These are phyloP conservation scores for Steinernema feltiae DNA, from an alignment of 1,140 invertebrate species.

Conservation along the genomic window DNA sequence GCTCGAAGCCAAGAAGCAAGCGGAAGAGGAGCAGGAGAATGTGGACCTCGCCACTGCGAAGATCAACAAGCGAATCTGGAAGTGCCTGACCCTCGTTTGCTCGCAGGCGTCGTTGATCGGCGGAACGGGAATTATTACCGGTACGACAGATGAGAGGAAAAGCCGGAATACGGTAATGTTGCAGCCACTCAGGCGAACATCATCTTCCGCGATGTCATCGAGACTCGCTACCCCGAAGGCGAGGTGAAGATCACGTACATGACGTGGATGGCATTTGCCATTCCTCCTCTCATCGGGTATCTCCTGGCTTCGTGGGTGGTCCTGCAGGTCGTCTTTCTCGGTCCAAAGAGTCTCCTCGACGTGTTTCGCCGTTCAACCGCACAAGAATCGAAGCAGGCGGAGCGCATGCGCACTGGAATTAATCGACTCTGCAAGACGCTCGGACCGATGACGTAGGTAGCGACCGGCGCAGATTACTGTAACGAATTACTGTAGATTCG, in stretches of 20 bases:
- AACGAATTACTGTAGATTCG: slow-evolving; percentile 33
- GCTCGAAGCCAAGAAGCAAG: too few species aligned
- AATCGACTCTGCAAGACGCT: slow-evolving; percentile 19
- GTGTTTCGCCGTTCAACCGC: slow-evolving; percentile 22
- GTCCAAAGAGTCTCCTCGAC: slow-evolving; percentile 20
- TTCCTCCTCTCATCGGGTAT: slow-evolving; percentile 39
- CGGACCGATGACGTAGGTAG: slow-evolving; percentile 32
- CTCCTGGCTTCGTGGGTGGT: slow-evolving; percentile 37
- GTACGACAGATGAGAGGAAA: too few species aligned
- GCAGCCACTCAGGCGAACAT: too few species aligned
- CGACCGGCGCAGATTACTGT: neutral
- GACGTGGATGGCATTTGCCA: slow-evolving; percentile 42
- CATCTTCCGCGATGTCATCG: slow-evolving; percentile 69
- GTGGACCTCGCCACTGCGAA: too few species aligned
- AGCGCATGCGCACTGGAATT: slow-evolving; percentile 9
- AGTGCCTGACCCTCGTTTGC: slow-evolving; percentile 56
- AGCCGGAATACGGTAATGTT: too few species aligned
- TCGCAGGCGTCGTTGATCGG: slow-evolving; percentile 60
- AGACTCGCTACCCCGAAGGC: slow-evolving; percentile 34
- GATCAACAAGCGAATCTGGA: slow-evolving; percentile 33
- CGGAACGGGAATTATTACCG: slow-evolving; percentile 60
- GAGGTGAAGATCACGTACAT: slow-evolving; percentile 35
- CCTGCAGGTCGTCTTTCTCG: slow-evolving; percentile 34
- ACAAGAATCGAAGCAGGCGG: slow-evolving; percentile 24
- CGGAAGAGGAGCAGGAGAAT: too few species aligned